phyloP scores from a whole-genome alignment of 2,113 vertebrate genomes.

The Colaptes auratus region DNA sequence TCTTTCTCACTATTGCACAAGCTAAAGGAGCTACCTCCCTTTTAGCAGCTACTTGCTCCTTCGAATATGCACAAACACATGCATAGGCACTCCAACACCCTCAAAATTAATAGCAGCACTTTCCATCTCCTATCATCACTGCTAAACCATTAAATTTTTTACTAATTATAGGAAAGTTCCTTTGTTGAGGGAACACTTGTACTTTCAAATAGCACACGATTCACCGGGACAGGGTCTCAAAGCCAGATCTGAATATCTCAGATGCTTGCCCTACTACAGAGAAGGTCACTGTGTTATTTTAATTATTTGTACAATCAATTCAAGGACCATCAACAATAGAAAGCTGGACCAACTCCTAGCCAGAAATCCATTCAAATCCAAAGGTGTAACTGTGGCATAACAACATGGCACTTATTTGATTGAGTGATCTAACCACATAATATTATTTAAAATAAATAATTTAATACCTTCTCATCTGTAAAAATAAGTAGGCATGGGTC shows the following conservation, averaged over 20 bases:
- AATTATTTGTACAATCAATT: background rate
- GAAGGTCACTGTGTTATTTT: background rate
- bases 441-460: background rate
- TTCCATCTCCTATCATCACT: background rate
- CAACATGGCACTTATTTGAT: background rate
- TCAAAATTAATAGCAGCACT: background rate
- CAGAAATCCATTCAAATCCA: background rate
- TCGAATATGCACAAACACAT: background rate
- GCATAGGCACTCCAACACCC: rapidly evolving
- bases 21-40: background rate
- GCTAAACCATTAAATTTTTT: background rate
- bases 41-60: background rate
- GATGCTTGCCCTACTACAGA: background rate
- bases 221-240: background rate
- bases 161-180: background rate
- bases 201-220: background rate
- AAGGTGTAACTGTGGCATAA: background rate
- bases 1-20: background rate
- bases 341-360: background rate
- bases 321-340: background rate
- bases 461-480: background rate
- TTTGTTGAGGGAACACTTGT: background rate
- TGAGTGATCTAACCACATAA: background rate
- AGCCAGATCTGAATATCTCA: background rate
- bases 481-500: background rate